Base-by-base conservation (phyloP, 2,888 invertebrate species). In the Troglohyphantes excavatus region DNA sequence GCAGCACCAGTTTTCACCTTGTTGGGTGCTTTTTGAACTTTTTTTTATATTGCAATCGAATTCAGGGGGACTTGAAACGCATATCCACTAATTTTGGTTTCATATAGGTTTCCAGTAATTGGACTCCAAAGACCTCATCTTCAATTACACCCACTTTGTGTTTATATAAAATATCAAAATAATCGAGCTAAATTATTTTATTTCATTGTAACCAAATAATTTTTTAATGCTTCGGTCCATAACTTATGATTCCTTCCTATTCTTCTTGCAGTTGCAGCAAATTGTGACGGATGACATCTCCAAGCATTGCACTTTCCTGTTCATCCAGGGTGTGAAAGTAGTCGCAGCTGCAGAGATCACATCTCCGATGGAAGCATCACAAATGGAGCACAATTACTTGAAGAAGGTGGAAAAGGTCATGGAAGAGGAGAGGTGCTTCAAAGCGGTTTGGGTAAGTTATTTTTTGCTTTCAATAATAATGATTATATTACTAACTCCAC, bases 351-450 rank as follows among this genome's bases (percentile, higher is more conserved):
- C 97, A 29, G 96, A 97, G 6, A 94, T 95, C 7, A 95, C 96
- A 92, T 94, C 95, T 17, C 96, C 95, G 9, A 95, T 96, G 19
- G 95, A 95, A 92, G 94, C 96, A 92, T 93, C 94, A 17, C 94
- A 95, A 59, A 94, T 95, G 1, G 97, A 97, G 94, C 93, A 95
- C 91, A 94, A 95, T 19, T 98, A 99, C 94, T 97, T 97, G 94
- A 95, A 96, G 23, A 95, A 95, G 92, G 96, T 96, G 6, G 97
- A 97, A 92, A 95, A 96, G 89, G 94, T 95, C 53, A 95, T 98
- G 92, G 95, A 96, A 46, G 97, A 97, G 84, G 98, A 98, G 93
- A 98, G 98, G 94, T 97, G 98, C 93, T 98, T 97, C 94, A 98
- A 98, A 94, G 96, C 98, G 91, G 95, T 95, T 93, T 90, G 89